A percentile compares a stretch with the other conserved stretches of the same genome.
phyloP scores from a whole-genome alignment of 2,113 vertebrate genomes.

The Spilogale gracilis region DNA sequence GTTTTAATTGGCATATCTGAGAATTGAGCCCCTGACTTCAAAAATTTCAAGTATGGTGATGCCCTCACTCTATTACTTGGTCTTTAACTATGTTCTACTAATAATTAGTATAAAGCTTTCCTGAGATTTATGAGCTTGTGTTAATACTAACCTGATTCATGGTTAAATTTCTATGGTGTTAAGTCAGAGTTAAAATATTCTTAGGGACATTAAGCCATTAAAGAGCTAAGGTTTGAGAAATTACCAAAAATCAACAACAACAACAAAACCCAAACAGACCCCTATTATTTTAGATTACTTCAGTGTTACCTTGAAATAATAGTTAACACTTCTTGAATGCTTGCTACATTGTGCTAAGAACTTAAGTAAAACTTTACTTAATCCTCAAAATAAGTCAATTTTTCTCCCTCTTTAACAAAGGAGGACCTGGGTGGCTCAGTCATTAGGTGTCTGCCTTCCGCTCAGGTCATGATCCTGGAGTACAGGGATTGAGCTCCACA shows the following conservation, averaged over 20 bases:
- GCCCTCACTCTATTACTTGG: not conserved
- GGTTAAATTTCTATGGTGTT: not conserved
- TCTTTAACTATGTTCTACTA: not conserved
- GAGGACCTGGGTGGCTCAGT: no score
- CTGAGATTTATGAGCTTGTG: not conserved
- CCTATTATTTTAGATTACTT: conserved; percentile 4
- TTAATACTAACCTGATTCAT: not conserved
- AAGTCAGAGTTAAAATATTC: conserved; percentile 19
- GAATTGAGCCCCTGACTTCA: not conserved
- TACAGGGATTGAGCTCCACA: no score
- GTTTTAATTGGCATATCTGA: conserved; percentile 30
- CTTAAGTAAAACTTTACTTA: not conserved
- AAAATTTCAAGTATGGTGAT: not conserved
- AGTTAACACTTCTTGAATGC: not conserved
- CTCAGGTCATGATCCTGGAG: no score
- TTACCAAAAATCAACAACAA: not conserved
- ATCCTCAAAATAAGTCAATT: not conserved
- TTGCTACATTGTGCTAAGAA: not conserved
- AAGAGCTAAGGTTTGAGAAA: not conserved
- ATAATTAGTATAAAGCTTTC: not conserved
- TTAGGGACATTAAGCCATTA: not conserved
- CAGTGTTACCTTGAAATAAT: conserved; percentile 28
- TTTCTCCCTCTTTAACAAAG: not conserved
- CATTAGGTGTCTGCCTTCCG: no score
- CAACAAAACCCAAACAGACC: not conserved